These are phyloP conservation scores for Syndactyla subalaris DNA, from an alignment of 2,797 vertebrate species.

Conservation along the genomic window DNA sequence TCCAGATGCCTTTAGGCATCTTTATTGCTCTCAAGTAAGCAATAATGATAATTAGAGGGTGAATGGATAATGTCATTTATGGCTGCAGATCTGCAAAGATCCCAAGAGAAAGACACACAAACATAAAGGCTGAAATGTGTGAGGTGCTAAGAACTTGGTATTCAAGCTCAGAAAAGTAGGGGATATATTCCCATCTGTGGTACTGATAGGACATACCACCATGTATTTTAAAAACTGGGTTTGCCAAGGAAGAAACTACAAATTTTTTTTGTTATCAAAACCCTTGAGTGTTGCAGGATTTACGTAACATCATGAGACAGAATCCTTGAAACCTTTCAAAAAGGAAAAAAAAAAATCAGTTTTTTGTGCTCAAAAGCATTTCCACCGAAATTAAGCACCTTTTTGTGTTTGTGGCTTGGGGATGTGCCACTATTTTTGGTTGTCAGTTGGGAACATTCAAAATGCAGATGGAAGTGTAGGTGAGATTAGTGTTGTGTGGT, in stretches of 20 bases:
- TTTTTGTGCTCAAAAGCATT: neutral
- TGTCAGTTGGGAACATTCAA: neutral
- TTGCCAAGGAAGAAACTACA: neutral
- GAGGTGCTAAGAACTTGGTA: neutral
- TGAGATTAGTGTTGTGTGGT: neutral
- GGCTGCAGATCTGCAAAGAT: neutral
- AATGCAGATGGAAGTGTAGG: neutral
- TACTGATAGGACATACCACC: neutral
- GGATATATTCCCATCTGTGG: neutral
- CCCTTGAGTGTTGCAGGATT: neutral
- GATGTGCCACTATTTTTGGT: neutral
- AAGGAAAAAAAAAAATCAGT: neutral
- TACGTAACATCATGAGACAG: neutral
- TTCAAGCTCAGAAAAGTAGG: neutral
- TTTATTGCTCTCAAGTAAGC: neutral
- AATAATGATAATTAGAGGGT: neutral
- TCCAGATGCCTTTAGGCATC: neutral
- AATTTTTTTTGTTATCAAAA: neutral
- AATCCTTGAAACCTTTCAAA: neutral
- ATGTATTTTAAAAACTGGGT: neutral
- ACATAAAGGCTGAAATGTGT: neutral
- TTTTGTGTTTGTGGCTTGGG: rapidly evolving
- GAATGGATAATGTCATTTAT: neutral
- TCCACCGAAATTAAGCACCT: neutral
- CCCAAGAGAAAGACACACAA: neutral